Evolutionary conservation across 2,888 invertebrate genomes (phyloP).

Genomic region (Philaethria dido): DNA sequence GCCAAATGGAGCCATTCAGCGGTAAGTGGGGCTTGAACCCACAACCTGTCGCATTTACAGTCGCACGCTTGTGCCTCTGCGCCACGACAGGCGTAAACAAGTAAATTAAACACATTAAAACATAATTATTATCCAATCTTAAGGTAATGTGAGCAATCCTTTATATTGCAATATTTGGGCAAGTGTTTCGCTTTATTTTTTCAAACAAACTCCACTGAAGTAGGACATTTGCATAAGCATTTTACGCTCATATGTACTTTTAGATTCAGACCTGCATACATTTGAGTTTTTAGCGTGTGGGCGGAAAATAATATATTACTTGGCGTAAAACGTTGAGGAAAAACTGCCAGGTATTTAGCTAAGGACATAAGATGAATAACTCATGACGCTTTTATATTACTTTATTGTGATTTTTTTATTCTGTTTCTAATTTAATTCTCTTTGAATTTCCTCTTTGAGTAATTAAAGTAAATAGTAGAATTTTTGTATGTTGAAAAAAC

Average conservation of each 20-base stretch:
- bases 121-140: not conserved
- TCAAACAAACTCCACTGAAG: slow-evolving; percentile 33
- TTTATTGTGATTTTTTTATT: not conserved
- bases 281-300: slow-evolving; percentile 37
- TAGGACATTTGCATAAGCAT: slow-evolving; percentile 44
- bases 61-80: too few species aligned
- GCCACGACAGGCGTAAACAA: too few species aligned
- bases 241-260: slow-evolving; percentile 42
- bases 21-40: too few species aligned
- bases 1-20: too few species aligned
- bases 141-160: slow-evolving; percentile 7
- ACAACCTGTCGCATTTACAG: too few species aligned
- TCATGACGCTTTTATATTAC: not conserved
- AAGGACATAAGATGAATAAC: slow-evolving; percentile 17
- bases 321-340: slow-evolving; percentile 17
- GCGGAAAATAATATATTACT: slow-evolving; percentile 33
- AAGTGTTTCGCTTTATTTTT: slow-evolving; percentile 34
- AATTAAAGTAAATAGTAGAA: not conserved
- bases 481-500: not conserved
- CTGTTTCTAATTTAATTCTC: not conserved
- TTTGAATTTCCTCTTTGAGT: not conserved
- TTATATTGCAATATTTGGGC: slow-evolving; percentile 37
- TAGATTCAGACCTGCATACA: slow-evolving; percentile 39
- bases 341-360: slow-evolving; percentile 13
- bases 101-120: not conserved